phyloP scores from a whole-genome alignment of 1,140 invertebrate species.

The Euwallacea fornicatus region DNA sequence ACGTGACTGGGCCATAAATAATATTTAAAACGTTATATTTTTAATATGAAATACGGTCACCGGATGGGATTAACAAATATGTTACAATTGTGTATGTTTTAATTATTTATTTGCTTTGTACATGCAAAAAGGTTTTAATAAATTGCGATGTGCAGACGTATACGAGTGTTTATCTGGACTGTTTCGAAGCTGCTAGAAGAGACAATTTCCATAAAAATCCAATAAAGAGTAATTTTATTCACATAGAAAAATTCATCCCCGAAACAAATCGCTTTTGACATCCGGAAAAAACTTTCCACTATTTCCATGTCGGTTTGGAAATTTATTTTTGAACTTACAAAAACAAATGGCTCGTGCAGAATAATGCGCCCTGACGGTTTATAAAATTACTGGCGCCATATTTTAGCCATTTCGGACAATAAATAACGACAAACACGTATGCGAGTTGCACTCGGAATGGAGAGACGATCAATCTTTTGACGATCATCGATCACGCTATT shows the following conservation, averaged over 20 bases:
- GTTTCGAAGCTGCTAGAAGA: background rate
- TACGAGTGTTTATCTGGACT: background rate
- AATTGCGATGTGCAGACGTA: background rate
- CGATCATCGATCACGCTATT: constrained; percentile 38
- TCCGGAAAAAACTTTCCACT: constrained; percentile 38
- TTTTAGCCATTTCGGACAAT: constrained; percentile 39
- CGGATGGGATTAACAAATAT: constrained; percentile 13
- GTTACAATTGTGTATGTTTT: constrained; percentile 3
- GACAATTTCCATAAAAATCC: constrained; percentile 24
- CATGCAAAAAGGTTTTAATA: constrained; percentile 5
- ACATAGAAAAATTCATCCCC: constrained; percentile 25
- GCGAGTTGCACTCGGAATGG: constrained; percentile 38
- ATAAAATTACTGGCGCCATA: constrained; percentile 42
- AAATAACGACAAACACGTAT: constrained; percentile 42
- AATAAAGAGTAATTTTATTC: constrained; percentile 34
- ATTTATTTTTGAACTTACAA: constrained; percentile 40
- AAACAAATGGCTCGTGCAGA: constrained; percentile 41
- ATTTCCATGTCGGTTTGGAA: constrained; percentile 38
- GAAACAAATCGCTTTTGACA: constrained; percentile 33
- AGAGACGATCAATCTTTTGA: constrained; percentile 36
- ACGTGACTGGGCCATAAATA: constrained; percentile 15
- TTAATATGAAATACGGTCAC: constrained; percentile 4
- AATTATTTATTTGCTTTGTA: constrained; percentile 3
- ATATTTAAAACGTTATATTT: constrained; percentile 18
- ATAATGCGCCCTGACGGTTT: constrained; percentile 40